These are phyloP conservation scores for Gadopsis marmoratus DNA, from an alignment of 2,797 vertebrate genomes.

Conservation along the genomic window DNA sequence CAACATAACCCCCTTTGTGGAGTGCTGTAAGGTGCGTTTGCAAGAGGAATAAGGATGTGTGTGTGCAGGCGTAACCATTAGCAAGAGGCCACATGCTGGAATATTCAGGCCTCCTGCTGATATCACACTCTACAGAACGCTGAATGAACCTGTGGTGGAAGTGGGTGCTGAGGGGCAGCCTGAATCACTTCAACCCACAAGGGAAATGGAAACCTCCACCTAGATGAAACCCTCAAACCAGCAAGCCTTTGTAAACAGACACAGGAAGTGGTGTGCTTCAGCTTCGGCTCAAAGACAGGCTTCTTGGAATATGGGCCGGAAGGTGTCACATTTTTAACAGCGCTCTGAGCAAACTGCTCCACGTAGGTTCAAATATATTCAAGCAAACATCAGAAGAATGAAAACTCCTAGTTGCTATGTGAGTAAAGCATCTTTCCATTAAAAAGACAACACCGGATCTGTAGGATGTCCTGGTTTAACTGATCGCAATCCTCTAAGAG, in stretches of 20 bases:
- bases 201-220: slow-evolving; percentile 47
- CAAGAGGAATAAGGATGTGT: not conserved
- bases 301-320: not conserved
- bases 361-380: not conserved
- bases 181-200: slow-evolving; percentile 33
- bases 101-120: slow-evolving; percentile 23
- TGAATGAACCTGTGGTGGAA: slow-evolving; percentile 8
- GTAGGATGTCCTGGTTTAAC: not conserved
- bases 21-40: slow-evolving; percentile 7
- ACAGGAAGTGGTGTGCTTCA: slow-evolving; percentile 29
- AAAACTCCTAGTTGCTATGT: not conserved
- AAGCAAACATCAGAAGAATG: slow-evolving; percentile 8
- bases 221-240: slow-evolving; percentile 29
- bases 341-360: not conserved
- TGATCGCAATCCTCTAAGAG: not conserved
- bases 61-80: not conserved
- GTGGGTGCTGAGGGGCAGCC: not conserved
- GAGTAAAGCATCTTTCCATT: not conserved
- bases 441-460: not conserved
- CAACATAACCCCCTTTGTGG: not conserved
- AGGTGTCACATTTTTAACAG: not conserved
- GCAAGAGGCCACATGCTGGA: slow-evolving; percentile 26
- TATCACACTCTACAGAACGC: not conserved
- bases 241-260: slow-evolving; percentile 17
- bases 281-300: not conserved